Conservation (phyloP, 2,113 vertebrate species). For the Phaethon lepturus region DNA sequence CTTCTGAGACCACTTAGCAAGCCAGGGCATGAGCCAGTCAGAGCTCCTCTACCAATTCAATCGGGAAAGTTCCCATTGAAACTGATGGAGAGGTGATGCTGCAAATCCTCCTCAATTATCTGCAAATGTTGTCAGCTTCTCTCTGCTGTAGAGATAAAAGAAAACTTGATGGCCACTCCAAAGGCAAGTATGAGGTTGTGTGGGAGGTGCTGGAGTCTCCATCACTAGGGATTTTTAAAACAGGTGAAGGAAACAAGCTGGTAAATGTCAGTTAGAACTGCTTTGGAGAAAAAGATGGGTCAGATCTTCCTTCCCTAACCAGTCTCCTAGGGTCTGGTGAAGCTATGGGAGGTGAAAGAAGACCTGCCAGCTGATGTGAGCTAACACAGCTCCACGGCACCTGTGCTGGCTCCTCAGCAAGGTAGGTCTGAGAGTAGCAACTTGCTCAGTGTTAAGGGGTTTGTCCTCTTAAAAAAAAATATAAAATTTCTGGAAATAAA, state of each 20-base stretch:
- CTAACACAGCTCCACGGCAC: neutral
- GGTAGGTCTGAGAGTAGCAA: neutral
- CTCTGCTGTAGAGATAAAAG: neutral
- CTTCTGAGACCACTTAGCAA: neutral
- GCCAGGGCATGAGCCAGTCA: neutral
- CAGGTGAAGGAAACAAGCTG: neutral
- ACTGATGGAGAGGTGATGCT: neutral
- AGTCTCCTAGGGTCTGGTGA: neutral
- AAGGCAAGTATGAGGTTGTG: neutral
- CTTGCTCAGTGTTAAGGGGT: neutral
- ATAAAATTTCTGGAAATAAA: neutral
- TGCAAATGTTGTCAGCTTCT: neutral
- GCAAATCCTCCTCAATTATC: neutral
- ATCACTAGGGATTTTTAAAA: neutral
- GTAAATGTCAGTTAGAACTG: neutral
- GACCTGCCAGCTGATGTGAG: neutral
- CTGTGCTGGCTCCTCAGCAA: neutral
- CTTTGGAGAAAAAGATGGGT: neutral
- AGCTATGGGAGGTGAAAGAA: neutral
- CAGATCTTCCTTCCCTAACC: neutral
- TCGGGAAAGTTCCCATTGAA: neutral
- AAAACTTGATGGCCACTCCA: neutral
- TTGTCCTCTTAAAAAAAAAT: neutral
- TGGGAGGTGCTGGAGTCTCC: neutral
- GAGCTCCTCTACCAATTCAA: neutral